phyloP scores from a whole-genome alignment of 2,888 invertebrate genomes.

The Deroplatys truncata region DNA sequence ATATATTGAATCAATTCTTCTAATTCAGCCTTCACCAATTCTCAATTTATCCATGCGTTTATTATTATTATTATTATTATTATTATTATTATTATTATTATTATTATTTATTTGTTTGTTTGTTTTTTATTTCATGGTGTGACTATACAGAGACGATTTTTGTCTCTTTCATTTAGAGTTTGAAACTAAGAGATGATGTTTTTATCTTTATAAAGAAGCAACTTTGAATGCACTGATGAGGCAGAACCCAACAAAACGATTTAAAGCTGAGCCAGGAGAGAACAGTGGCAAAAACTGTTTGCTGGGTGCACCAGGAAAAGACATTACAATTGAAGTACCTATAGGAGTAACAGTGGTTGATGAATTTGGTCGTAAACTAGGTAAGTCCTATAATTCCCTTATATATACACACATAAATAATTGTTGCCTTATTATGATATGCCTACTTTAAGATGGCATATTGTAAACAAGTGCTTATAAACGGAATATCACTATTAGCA shows the following conservation, averaged over 20 bases:
- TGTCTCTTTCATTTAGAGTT: background rate
- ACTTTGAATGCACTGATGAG: slow-evolving; percentile 41
- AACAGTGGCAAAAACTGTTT: slow-evolving; percentile 71
- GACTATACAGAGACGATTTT: background rate
- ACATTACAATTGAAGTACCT: slow-evolving; percentile 71
- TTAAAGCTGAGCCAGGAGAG: slow-evolving; percentile 66
- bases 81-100: too few relatives aligned
- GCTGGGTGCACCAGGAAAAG: slow-evolving; percentile 69
- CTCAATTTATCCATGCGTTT: too few relatives aligned
- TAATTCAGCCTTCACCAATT: too few relatives aligned
- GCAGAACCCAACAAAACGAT: slow-evolving; percentile 54
- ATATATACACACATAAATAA: background rate
- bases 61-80: too few relatives aligned
- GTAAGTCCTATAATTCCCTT: slow-evolving; percentile 41
- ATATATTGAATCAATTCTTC: too few relatives aligned
- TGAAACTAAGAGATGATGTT: slow-evolving; percentile 11
- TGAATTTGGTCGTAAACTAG: slow-evolving; percentile 60
- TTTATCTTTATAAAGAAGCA: slow-evolving; percentile 31
- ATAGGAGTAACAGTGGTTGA: slow-evolving; percentile 71
- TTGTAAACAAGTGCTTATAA: background rate
- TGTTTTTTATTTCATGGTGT: background rate
- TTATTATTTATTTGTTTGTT: too few relatives aligned
- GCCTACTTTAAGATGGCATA: background rate
- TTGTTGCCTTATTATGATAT: background rate
- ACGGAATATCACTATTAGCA: too few relatives aligned